phyloP scores from a whole-genome alignment of 2,113 vertebrate species.

The Genyomyrus donnyi region DNA sequence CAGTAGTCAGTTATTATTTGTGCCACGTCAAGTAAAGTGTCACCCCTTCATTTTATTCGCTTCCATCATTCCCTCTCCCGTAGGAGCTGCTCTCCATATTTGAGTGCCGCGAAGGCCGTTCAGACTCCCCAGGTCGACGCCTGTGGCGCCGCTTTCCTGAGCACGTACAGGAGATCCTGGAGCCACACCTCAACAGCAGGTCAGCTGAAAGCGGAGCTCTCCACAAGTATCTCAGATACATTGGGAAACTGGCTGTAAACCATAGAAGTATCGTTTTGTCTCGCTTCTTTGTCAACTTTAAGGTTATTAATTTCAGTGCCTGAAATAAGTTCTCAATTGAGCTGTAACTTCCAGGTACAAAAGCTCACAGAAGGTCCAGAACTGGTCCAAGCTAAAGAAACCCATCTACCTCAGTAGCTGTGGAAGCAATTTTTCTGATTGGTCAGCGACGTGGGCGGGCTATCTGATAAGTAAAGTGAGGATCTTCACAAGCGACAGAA shows the following conservation, averaged over 20 bases:
- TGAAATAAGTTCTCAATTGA: neutral
- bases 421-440: slow-evolving; percentile 89
- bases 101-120: slow-evolving; percentile 77
- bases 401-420: slow-evolving; percentile 89
- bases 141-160: slow-evolving; percentile 95
- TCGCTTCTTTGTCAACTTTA: neutral
- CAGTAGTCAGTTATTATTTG: neutral
- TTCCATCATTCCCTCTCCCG: neutral
- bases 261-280: neutral
- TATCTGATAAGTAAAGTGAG: slow-evolving; percentile 95
- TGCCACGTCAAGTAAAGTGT: neutral
- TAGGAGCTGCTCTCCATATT: slow-evolving; percentile 89
- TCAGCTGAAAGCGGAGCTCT: slow-evolving; percentile 33
- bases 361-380: slow-evolving; percentile 86
- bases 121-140: slow-evolving; percentile 71
- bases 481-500: neutral
- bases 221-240: neutral
- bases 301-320: neutral
- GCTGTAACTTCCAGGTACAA: slow-evolving; percentile 74
- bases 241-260: neutral
- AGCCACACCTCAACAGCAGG: slow-evolving; percentile 94
- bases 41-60: too few species aligned
- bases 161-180: slow-evolving; percentile 90
- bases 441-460: slow-evolving; percentile 94
- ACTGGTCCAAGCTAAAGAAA: slow-evolving; percentile 88